A percentile compares a stretch with the other conserved stretches of the same genome.
These are phyloP conservation scores for Thysanoteuthis rhombus DNA, from an alignment of 2,888 invertebrate species.

Conservation along the genomic window DNA sequence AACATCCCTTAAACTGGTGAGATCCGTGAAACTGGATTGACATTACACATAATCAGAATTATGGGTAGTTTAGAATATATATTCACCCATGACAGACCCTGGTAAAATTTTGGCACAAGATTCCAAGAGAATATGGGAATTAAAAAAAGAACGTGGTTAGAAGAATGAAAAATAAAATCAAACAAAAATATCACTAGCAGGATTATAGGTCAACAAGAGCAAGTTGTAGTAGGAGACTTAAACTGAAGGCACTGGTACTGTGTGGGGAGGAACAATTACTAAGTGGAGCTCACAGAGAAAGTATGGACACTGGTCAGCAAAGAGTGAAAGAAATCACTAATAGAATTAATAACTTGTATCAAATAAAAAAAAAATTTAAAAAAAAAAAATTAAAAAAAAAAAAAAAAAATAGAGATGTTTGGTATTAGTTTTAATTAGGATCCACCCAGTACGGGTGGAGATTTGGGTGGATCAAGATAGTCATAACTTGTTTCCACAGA, in stretches of 20 bases:
- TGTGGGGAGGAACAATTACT: not conserved
- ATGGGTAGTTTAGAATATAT: not conserved
- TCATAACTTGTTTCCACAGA: not conserved
- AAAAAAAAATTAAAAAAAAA: too few relatives aligned
- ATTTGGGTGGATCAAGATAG: not conserved
- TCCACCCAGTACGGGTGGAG: not conserved
- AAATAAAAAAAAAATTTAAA: too few relatives aligned
- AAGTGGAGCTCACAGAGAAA: not conserved
- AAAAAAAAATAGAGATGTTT: not conserved
- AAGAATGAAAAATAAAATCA: not conserved
- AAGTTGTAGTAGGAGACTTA: not conserved
- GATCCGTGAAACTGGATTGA: not conserved
- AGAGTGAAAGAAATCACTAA: not conserved
- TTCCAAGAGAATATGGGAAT: not conserved
- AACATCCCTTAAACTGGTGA: not conserved
- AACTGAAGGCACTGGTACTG: not conserved
- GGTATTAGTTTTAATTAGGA: not conserved
- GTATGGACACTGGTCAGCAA: not conserved
- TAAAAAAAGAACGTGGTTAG: not conserved
- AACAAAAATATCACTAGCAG: not conserved
- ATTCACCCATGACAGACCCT: not conserved
- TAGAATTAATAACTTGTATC: not conserved
- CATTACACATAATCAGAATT: not conserved
- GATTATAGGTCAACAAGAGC: not conserved
- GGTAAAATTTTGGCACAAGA: not conserved